phyloP scores from a whole-genome alignment of 2,797 vertebrate genomes.

The Muscicapa comitata region DNA sequence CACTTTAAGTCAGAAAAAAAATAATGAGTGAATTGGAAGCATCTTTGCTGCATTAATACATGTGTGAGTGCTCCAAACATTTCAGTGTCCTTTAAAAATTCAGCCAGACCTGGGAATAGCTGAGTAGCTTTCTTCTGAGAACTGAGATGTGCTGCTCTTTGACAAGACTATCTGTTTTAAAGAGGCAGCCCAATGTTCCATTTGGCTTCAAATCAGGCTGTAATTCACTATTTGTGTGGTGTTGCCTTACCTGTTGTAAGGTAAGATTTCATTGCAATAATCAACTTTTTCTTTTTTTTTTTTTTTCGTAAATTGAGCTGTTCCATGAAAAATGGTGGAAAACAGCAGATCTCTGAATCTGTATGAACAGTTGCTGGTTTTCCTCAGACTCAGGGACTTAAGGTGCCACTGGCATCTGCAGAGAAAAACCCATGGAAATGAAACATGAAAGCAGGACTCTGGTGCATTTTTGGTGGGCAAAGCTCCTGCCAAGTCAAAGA shows the following conservation, averaged over 20 bases:
- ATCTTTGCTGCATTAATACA: background rate
- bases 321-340: background rate
- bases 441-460: background rate
- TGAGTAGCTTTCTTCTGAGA: background rate
- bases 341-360: background rate
- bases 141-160: background rate
- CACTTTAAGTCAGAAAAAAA: background rate
- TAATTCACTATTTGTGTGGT: accelerated
- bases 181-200: background rate
- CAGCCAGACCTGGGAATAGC: background rate
- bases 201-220: background rate
- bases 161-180: background rate
- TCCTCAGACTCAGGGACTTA: accelerated
- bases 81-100: background rate
- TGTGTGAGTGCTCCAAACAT: background rate
- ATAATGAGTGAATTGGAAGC: background rate
- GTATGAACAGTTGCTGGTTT: background rate
- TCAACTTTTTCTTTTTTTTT: background rate
- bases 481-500: background rate
- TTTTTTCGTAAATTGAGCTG: accelerated
- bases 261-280: background rate
- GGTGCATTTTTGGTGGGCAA: background rate
- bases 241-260: background rate
- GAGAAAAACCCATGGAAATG: background rate
- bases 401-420: background rate